Conservation (phyloP, 35 echinoderm and acorn worm genomes). For the Strongylocentrotus purpuratus region DNA sequence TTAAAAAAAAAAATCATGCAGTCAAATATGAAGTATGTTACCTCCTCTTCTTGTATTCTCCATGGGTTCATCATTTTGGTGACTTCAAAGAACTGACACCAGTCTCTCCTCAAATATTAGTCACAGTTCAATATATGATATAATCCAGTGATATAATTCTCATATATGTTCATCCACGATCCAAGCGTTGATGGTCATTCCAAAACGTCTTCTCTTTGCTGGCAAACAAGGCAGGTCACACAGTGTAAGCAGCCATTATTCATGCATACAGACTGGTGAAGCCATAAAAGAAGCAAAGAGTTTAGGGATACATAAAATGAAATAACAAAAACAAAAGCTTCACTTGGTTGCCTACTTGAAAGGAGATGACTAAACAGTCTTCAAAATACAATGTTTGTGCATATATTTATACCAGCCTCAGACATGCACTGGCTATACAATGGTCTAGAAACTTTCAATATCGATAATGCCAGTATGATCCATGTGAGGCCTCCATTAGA, state of each 20-base stretch:
- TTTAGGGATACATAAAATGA: neutral
- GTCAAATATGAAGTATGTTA: neutral
- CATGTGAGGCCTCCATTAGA: neutral
- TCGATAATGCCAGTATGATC: neutral
- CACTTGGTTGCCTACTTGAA: neutral
- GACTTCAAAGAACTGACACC: neutral
- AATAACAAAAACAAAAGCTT: neutral
- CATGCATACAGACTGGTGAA: neutral
- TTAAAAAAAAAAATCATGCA: neutral
- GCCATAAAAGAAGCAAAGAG: neutral
- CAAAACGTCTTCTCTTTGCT: neutral
- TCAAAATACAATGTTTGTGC: neutral
- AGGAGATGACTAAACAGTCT: neutral
- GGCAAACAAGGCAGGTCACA: neutral
- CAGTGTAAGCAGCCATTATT: neutral
- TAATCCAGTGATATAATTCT: neutral
- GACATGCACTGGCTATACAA: neutral
- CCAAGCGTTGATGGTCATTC: neutral
- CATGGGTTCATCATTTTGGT: slow-evolving; percentile 18
- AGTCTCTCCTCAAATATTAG: neutral
- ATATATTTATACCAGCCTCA: neutral
- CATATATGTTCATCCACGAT: neutral
- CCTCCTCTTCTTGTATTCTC: slow-evolving; percentile 29
- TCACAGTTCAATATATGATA: neutral
- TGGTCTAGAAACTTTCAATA: neutral